phyloP scores from a whole-genome alignment of 2,888 invertebrate species.

The Zygothrica quintamaculata region DNA sequence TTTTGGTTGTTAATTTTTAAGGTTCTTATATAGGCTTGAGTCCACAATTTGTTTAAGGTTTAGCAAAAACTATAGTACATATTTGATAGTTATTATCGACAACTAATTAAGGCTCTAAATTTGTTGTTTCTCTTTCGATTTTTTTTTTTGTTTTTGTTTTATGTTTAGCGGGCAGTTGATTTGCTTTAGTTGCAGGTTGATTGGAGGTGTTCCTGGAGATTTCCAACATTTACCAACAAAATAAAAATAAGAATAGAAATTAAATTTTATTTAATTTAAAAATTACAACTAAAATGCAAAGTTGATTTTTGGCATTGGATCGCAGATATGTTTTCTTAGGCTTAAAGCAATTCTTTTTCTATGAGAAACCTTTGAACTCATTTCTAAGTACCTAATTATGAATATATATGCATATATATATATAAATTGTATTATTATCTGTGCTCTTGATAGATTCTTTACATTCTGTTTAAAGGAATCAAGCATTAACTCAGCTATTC shows the following conservation, averaged over 20 bases:
- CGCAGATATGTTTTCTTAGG: slow-evolving; percentile 60
- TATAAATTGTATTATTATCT: slow-evolving; percentile 15
- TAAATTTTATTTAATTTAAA: neutral
- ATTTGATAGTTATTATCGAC: slow-evolving; percentile 38
- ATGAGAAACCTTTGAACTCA: slow-evolving; percentile 47
- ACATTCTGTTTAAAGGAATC: slow-evolving; percentile 10
- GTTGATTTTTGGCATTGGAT: slow-evolving; percentile 52
- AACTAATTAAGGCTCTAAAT: slow-evolving; percentile 56
- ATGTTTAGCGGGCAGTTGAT: slow-evolving; percentile 44
- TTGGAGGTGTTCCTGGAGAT: slow-evolving; percentile 7
- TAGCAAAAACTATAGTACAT: slow-evolving; percentile 59
- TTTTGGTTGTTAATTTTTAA: slow-evolving; percentile 27
- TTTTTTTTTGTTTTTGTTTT: neutral
- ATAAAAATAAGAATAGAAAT: neutral
- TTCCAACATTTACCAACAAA: slow-evolving; percentile 1
- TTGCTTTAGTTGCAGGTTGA: slow-evolving; percentile 23
- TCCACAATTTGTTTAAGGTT: slow-evolving; percentile 63
- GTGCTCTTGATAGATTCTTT: slow-evolving; percentile 20
- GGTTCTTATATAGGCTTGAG: slow-evolving; percentile 65
- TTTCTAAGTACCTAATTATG: slow-evolving; percentile 24
- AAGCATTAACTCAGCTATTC: slow-evolving; percentile 42
- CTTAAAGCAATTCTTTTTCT: slow-evolving; percentile 42
- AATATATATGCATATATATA: slow-evolving; percentile 13
- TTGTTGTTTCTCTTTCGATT: neutral
- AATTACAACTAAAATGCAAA: slow-evolving; percentile 24